phyloP scores from a whole-genome alignment of 2,797 vertebrate species.

The Acrossocheilus wenchowensis region DNA sequence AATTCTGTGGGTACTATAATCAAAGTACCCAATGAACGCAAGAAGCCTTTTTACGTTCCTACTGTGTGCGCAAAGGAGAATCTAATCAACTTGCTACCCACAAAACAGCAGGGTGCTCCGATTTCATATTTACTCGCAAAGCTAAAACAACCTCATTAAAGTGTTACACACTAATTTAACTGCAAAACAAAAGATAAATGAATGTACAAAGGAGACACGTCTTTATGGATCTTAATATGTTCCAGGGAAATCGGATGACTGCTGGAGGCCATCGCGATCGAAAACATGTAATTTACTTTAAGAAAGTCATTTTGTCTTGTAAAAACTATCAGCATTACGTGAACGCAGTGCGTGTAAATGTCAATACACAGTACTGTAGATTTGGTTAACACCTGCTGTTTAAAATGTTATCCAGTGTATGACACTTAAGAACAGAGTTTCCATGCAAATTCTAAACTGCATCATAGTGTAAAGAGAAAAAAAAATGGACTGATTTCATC shows the following conservation, averaged over 20 bases:
- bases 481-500: background rate
- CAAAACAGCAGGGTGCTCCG: constrained; percentile 47
- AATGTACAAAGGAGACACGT: constrained; percentile 21
- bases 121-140: constrained; percentile 51
- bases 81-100: constrained; percentile 50
- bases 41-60: constrained; percentile 41
- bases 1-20: constrained; percentile 17
- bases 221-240: constrained; percentile 32
- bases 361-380: background rate
- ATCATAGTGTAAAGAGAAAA: background rate
- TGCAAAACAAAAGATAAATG: constrained; percentile 34
- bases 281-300: constrained; percentile 13
- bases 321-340: background rate
- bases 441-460: background rate
- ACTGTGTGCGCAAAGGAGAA: constrained; percentile 43
- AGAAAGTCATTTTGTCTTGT: background rate
- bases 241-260: background rate
- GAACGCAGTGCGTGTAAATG: background rate
- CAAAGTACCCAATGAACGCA: constrained; percentile 28
- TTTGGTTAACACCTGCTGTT: background rate
- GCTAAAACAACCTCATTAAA: constrained; percentile 50
- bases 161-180: constrained; percentile 46
- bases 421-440: background rate
- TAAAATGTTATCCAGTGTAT: background rate
- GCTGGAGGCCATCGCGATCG: background rate